phyloP scores from a whole-genome alignment of 2,113 vertebrate genomes.

The Cacatua alba region DNA sequence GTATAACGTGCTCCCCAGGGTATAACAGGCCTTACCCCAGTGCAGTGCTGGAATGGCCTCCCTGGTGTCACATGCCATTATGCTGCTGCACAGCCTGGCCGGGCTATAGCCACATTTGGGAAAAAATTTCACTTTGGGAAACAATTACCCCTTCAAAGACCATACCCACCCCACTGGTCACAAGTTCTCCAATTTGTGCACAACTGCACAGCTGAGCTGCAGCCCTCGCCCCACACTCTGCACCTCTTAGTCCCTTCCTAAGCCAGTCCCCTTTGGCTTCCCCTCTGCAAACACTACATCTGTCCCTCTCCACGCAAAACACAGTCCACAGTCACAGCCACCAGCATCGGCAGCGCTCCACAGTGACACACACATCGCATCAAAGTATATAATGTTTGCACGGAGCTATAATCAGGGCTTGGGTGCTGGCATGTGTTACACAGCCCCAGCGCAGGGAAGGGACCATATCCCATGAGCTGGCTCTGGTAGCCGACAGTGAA shows the following conservation, averaged over 20 bases:
- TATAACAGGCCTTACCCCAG: background rate
- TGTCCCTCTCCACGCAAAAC: background rate
- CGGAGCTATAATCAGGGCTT: background rate
- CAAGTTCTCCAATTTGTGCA: background rate
- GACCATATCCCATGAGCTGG: fast-evolving
- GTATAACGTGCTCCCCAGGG: background rate
- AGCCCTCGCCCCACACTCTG: fast-evolving
- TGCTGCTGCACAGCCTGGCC: background rate
- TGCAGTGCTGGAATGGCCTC: background rate
- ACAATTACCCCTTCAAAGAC: background rate
- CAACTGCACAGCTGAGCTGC: background rate
- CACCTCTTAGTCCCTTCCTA: background rate
- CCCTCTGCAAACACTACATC: background rate
- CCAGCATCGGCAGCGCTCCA: fast-evolving
- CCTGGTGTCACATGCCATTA: fast-evolving
- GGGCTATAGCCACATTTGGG: background rate
- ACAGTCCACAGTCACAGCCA: background rate
- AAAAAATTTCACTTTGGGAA: background rate
- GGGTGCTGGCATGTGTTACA: fast-evolving
- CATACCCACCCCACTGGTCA: background rate
- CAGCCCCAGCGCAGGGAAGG: fast-evolving
- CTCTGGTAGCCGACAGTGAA: fast-evolving
- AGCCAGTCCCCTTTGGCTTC: background rate
- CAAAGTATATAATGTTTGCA: background rate
- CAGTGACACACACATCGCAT: fast-evolving